Evolutionary conservation across 2,113 vertebrate species (phyloP).

Genomic region (Silurus glanis): DNA sequence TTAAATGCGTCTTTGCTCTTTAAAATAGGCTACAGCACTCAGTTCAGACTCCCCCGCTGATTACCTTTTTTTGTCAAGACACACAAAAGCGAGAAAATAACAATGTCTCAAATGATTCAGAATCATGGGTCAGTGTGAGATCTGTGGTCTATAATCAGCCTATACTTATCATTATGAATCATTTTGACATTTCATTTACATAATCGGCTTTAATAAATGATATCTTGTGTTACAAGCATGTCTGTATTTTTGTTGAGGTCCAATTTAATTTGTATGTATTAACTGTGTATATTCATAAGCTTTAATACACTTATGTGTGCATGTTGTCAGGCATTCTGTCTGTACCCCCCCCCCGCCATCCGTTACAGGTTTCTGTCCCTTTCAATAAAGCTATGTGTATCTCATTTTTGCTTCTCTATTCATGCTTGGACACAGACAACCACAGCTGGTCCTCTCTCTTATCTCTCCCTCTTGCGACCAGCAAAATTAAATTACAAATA

Average conservation of each 20-base stretch:
- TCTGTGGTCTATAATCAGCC: background rate
- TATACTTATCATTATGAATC: background rate
- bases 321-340: conserved; percentile 55
- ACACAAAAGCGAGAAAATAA: conserved; percentile 42
- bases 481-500: conserved; percentile 80
- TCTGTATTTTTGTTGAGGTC: background rate
- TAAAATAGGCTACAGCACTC: conserved; percentile 55
- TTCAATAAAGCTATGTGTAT: conserved; percentile 65
- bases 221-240: background rate
- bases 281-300: conserved; percentile 34
- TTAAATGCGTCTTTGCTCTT: conserved; percentile 64
- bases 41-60: conserved; percentile 57
- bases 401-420: conserved; percentile 49
- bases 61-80: conserved; percentile 60
- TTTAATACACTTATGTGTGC: conserved; percentile 14
- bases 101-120: conserved; percentile 23
- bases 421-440: conserved; percentile 26
- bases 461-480: conserved; percentile 61
- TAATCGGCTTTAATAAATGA: background rate
- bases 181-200: background rate
- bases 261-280: background rate
- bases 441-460: conserved; percentile 20
- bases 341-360: background rate
- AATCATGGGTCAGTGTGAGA: conserved; percentile 21
- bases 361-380: conserved; percentile 58